Evolutionary conservation across 1,140 invertebrate genomes (phyloP).

Genomic region (Epicauta chinensis): DNA sequence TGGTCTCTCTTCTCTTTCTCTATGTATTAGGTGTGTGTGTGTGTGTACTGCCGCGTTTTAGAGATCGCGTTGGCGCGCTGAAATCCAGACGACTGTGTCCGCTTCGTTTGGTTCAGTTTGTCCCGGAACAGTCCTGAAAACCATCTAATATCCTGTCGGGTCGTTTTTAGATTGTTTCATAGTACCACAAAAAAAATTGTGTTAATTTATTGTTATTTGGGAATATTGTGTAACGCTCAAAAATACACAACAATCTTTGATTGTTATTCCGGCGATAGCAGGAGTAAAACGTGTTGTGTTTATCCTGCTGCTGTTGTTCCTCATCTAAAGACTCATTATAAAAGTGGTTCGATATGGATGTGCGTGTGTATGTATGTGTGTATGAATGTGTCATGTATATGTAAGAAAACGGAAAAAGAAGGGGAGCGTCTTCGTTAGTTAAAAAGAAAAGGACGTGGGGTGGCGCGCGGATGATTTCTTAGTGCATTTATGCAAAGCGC

Average conservation of each 20-base stretch:
- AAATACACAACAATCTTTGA: no score
- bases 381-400: conserved; percentile 1
- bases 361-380: background rate
- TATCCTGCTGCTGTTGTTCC: no score
- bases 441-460: conserved; percentile 17
- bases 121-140: conserved; percentile 19
- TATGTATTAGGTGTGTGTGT: background rate
- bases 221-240: no score
- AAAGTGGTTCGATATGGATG: background rate
- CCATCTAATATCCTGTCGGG: background rate
- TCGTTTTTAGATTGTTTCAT: no score
- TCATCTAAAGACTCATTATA: no score
- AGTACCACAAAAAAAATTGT: no score
- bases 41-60: background rate
- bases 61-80: conserved; percentile 24
- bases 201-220: no score
- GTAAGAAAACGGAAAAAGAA: conserved; percentile 32
- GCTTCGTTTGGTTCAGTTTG: conserved; percentile 14
- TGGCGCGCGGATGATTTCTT: conserved; percentile 39
- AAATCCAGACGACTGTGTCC: conserved; percentile 15
- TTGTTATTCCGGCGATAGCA: no score
- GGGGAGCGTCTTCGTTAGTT: conserved; percentile 20
- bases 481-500: conserved; percentile 42
- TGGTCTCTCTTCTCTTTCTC: no score
- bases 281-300: no score